Conservation (phyloP, 1,140 invertebrate genomes). For the Phocides pigmalion region DNA sequence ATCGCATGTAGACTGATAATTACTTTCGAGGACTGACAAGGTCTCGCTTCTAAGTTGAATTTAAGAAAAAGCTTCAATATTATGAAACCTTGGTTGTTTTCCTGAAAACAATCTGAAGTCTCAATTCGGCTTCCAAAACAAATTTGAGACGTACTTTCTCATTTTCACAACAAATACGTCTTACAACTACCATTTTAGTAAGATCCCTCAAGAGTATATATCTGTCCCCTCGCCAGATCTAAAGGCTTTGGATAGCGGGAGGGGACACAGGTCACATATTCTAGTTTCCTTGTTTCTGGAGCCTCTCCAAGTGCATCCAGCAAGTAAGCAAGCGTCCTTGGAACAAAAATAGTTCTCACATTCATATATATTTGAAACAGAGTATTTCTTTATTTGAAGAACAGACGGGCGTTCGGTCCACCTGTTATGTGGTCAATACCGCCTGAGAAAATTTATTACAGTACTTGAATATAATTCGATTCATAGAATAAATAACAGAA, state of each 20-base stretch:
- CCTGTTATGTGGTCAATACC: no score
- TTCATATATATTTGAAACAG: background rate
- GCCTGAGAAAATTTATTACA: no score
- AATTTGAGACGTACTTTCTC: background rate
- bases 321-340: slow-evolving; percentile 2
- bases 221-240: background rate
- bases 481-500: no score
- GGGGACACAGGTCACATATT: background rate
- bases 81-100: background rate
- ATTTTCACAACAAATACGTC: background rate
- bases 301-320: slow-evolving; percentile 2
- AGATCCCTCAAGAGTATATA: background rate
- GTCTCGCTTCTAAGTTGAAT: background rate
- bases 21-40: no score
- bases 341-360: background rate
- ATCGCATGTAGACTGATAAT: no score
- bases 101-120: slow-evolving; percentile 2
- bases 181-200: background rate
- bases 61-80: background rate
- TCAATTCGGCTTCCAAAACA: slow-evolving; percentile 3
- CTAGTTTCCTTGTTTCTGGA: slow-evolving; percentile 2
- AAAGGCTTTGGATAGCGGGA: background rate
- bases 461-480: no score
- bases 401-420: background rate
- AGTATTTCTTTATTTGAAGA: background rate